phyloP scores from a whole-genome alignment of 2,113 vertebrate genomes.

The Cyanoramphus novaezelandiae region DNA sequence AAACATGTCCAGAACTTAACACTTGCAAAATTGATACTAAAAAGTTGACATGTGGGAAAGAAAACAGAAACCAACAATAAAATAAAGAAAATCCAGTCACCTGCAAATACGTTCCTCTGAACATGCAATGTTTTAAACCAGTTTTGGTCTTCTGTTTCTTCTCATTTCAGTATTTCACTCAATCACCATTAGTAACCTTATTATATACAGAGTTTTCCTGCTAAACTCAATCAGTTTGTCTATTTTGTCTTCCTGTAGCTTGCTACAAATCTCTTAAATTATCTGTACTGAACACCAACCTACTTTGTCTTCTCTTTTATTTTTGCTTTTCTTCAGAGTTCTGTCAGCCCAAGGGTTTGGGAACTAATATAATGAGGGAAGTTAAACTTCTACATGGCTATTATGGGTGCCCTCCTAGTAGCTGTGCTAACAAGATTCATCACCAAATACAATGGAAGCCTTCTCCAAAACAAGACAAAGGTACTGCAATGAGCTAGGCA shows the following conservation, averaged over 20 bases:
- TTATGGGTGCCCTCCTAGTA: not conserved
- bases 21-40: not conserved
- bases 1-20: not conserved
- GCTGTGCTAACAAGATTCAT: conserved; percentile 30
- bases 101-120: not conserved
- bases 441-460: conserved; percentile 28
- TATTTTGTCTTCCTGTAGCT: not conserved
- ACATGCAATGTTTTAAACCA: not conserved
- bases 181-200: not conserved
- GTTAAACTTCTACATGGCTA: not conserved
- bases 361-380: conserved; percentile 24
- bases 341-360: not conserved
- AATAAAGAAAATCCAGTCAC: not conserved
- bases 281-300: not conserved
- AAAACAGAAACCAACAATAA: not conserved
- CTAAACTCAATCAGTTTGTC: not conserved
- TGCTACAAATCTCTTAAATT: not conserved
- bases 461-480: conserved; percentile 50
- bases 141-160: not conserved
- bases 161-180: not conserved
- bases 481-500: conserved; percentile 39
- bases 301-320: not conserved
- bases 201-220: not conserved
- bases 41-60: not conserved
- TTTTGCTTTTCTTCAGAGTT: not conserved